Percentiles rank a stretch among this genome's conserved stretches.
Evolutionary conservation across 2,888 invertebrate genomes (phyloP).

Genomic region (Spatulosminthurus flaviceps): DNA sequence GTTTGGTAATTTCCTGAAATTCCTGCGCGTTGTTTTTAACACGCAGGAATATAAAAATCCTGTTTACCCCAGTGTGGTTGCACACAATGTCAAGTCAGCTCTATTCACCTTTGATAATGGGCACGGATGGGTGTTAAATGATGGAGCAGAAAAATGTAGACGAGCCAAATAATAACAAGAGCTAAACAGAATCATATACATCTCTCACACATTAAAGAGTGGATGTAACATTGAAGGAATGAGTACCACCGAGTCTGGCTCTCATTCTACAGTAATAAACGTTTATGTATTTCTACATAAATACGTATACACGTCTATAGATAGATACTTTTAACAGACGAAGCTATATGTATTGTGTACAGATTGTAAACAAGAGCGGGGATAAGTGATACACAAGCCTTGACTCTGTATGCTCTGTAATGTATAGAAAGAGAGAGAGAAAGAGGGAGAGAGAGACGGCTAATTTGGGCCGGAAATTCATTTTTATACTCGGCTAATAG

Average conservation of each 20-base stretch:
- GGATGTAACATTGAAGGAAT: background rate
- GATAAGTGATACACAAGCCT: slow-evolving; percentile 7
- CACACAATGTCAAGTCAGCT: slow-evolving; percentile 59
- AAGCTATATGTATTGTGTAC: background rate
- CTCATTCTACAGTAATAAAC: background rate
- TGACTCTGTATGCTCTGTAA: background rate
- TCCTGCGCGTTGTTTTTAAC: no score
- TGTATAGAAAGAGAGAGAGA: no score
- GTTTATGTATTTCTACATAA: background rate
- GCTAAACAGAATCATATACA: slow-evolving; percentile 12
- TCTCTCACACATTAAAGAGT: background rate
- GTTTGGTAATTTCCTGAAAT: no score
- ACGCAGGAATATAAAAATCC: no score
- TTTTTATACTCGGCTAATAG: slow-evolving; percentile 62
- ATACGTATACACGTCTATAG: background rate
- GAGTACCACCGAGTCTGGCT: background rate
- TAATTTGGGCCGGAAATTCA: slow-evolving; percentile 63
- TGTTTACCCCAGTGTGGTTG: no score
- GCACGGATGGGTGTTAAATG: slow-evolving; percentile 62
- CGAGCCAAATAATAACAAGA: slow-evolving; percentile 45
- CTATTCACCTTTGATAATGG: slow-evolving; percentile 58
- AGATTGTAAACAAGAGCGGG: background rate
- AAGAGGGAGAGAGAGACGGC: slow-evolving; percentile 46
- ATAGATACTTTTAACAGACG: background rate
- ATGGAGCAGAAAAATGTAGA: slow-evolving; percentile 59